Base-by-base conservation (phyloP, 2,888 invertebrate species). In the Scaptomyza parva region DNA sequence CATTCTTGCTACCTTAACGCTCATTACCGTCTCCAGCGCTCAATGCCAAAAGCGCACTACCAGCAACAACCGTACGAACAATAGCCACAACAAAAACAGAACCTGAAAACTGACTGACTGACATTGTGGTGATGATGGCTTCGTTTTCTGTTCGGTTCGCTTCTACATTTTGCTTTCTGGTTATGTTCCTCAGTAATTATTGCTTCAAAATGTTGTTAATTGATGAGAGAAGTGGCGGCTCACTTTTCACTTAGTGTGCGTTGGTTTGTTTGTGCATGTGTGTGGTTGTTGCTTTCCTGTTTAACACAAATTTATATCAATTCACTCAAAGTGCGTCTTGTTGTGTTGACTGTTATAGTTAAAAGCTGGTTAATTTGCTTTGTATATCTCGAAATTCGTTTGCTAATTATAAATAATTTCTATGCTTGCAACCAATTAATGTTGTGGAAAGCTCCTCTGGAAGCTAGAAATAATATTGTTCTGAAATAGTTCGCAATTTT, bases 171-270 rank as follows among this genome's bases (percentile, higher is more conserved):
- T 12, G 24, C 60, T 8, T 53, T 62, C 65, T 41, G 55, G 43
- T 66, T 62, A 33, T 62, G 44, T 39, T 72, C 60, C 69, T 65
- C 65, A 61, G 69, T 75, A 84, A 86, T 87, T 88, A 88, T 79
- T 71, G 71, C 75, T 80, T 72, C 61, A 65, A 76, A 77, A 73
- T 74, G 63, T 55, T 57, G 54, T 47, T 57, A 62, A 64, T 74
- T 76, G 41, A 58, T 54, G 39, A 28, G 45, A 14, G 2, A 41
- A 14, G 2, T 2, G n/a, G 12, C 33, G 33, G 57, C 51, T 59
- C 40, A 35, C 28, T 48, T 48, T 48, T 45, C 33, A 45, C 22
- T 14, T 17, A 8, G 14, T 12, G 4, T 20, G 24, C 12, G 17
- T 47, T 3, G 3, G 9, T 14, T n/a, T 3, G 17, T 35, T 24